Conservation (phyloP, 2,888 invertebrate species). For the Ennomos fuscantarius region DNA sequence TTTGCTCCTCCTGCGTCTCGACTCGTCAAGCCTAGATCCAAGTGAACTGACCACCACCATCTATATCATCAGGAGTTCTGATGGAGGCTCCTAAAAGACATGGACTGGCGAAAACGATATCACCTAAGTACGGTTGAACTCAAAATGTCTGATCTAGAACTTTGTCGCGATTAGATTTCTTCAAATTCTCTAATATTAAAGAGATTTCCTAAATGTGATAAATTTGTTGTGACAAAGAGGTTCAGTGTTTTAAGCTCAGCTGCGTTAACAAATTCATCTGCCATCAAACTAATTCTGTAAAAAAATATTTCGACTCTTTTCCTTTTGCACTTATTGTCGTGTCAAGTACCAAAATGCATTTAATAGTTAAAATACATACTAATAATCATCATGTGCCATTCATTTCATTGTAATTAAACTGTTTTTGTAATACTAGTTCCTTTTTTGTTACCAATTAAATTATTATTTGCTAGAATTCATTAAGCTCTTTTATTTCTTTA, state of each 20-base stretch:
- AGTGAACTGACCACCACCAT: slow-evolving; percentile 47
- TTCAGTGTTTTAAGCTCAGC: slow-evolving; percentile 8
- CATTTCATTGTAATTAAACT: slow-evolving; percentile 41
- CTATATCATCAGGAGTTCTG: slow-evolving; percentile 5
- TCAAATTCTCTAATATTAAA: neutral
- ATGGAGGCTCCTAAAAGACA: slow-evolving; percentile 21
- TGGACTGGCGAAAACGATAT: slow-evolving; percentile 28
- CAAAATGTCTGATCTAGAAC: slow-evolving; percentile 6
- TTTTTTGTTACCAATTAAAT: slow-evolving; percentile 57
- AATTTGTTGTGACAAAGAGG: neutral
- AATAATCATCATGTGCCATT: slow-evolving; percentile 56
- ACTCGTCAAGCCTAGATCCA: slow-evolving; percentile 87
- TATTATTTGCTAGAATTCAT: slow-evolving; percentile 48
- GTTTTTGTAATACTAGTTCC: slow-evolving; percentile 45
- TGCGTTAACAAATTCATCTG: slow-evolving; percentile 26
- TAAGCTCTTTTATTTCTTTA: slow-evolving; percentile 12
- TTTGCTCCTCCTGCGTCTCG: slow-evolving; percentile 93
- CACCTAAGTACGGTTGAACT: slow-evolving; percentile 12
- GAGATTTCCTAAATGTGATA: neutral
- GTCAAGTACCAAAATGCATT: slow-evolving; percentile 61
- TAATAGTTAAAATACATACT: slow-evolving; percentile 50
- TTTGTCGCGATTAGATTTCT: neutral
- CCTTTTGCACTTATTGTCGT: slow-evolving; percentile 33
- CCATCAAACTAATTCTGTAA: slow-evolving; percentile 28
- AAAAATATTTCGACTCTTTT: slow-evolving; percentile 29